These are phyloP conservation scores for Diarsia mendica DNA, from an alignment of 2,888 invertebrate genomes.

Conservation along the genomic window DNA sequence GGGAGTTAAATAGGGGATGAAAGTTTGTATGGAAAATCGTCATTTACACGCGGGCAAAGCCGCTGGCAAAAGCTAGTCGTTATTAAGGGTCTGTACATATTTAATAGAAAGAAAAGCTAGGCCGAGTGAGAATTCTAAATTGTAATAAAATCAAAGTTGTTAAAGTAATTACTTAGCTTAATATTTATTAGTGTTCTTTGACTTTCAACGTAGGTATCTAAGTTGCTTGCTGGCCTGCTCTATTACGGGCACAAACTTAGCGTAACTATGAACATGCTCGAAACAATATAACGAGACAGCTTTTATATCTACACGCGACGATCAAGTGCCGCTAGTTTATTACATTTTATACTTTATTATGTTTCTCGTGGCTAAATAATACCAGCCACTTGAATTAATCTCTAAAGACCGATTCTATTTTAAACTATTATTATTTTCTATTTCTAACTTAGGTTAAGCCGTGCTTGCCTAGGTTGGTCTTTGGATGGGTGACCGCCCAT, in stretches of 20 bases:
- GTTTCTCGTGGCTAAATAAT: too few relatives aligned
- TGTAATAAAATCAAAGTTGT: constrained; percentile 45
- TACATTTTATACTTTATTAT: constrained; percentile 23
- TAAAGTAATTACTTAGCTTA: constrained; percentile 44
- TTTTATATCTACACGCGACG: constrained; percentile 19
- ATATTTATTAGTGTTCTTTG: constrained; percentile 40
- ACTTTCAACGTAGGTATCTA: constrained; percentile 16
- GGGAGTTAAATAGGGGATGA: too few relatives aligned
- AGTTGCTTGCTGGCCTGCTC: not conserved
- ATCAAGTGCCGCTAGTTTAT: constrained; percentile 18
- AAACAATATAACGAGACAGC: constrained; percentile 31
- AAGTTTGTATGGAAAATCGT: too few relatives aligned
- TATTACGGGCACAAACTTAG: constrained; percentile 19
- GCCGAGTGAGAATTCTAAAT: constrained; percentile 22
- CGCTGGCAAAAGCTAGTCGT: too few relatives aligned
- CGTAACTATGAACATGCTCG: not conserved
- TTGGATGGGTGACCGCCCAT: too few relatives aligned
- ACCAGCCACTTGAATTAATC: too few relatives aligned
- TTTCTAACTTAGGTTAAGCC: too few relatives aligned
- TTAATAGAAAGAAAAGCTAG: constrained; percentile 25
- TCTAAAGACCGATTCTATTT: too few relatives aligned
- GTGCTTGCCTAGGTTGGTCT: too few relatives aligned
- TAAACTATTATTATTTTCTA: too few relatives aligned
- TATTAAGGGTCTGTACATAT: constrained; percentile 27
- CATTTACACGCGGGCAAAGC: too few relatives aligned